phyloP scores from a whole-genome alignment of 64 coral and sea anemone species.

The Montipora foliosa region DNA sequence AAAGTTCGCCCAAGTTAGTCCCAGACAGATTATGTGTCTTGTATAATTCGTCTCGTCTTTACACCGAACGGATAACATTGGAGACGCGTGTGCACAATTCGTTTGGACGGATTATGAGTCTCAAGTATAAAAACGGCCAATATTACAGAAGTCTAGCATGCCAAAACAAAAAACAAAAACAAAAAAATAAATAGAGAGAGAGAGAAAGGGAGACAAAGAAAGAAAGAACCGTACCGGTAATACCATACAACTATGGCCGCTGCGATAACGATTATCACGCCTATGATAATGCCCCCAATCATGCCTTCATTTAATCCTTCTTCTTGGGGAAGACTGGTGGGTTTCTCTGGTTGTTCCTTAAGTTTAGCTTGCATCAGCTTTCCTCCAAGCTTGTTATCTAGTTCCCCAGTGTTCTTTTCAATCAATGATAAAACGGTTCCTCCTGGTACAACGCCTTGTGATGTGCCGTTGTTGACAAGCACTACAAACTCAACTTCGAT shows the following conservation, averaged over 20 bases:
- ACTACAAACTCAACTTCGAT: conserved; percentile 15
- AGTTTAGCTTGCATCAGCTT: not conserved
- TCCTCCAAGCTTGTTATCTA: not conserved
- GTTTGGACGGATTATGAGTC: too few species aligned
- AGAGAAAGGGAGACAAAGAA: not conserved
- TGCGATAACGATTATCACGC: not conserved
- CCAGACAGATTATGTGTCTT: too few species aligned
- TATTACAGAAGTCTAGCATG: too few species aligned
- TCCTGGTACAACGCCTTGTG: not conserved
- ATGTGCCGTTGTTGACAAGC: not conserved
- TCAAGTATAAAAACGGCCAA: too few species aligned
- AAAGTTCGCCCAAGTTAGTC: too few species aligned
- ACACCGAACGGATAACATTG: too few species aligned
- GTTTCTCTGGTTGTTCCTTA: not conserved
- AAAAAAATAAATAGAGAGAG: too few species aligned
- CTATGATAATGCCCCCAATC: conserved; percentile 7
- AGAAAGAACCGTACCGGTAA: not conserved
- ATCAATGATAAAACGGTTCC: not conserved
- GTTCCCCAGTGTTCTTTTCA: not conserved
- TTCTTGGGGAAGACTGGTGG: not conserved
- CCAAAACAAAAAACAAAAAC: too few species aligned
- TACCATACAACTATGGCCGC: conserved; percentile 16
- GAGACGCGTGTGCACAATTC: too few species aligned
- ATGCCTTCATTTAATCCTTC: not conserved
- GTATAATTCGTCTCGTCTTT: too few species aligned